phyloP scores from a whole-genome alignment of 92 coral and sea anemone species.

The Galaxea fascicularis region DNA sequence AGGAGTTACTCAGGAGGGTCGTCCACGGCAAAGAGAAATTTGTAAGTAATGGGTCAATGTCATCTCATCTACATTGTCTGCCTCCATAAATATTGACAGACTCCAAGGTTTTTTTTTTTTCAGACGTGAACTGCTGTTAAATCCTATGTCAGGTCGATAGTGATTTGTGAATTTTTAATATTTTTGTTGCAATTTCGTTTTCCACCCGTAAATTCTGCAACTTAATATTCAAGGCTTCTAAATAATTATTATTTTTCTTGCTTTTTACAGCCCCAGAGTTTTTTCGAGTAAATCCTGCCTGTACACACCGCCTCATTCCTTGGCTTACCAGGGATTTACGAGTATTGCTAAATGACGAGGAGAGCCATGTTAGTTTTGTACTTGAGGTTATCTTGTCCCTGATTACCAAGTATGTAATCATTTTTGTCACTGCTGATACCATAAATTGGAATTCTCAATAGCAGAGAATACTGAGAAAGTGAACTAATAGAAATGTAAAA shows the following conservation, averaged over 20 bases:
- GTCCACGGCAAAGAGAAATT: conserved; percentile 71
- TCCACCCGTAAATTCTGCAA: background rate
- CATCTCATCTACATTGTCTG: too few relatives aligned
- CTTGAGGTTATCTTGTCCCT: conserved; percentile 76
- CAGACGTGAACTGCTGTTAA: too few relatives aligned
- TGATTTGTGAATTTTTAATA: too few relatives aligned
- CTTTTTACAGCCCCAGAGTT: conserved; percentile 83
- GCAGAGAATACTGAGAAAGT: too few relatives aligned
- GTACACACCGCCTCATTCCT: conserved; percentile 94
- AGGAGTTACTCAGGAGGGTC: conserved; percentile 74
- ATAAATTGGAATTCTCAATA: too few relatives aligned
- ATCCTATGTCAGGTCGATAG: too few relatives aligned
- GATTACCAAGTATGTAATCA: conserved; percentile 76
- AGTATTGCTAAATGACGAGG: conserved; percentile 74
- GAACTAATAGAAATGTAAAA: too few relatives aligned
- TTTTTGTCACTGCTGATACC: background rate
- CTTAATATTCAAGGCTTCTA: background rate
- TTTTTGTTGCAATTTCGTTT: background rate
- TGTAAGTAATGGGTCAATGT: conserved; percentile 67
- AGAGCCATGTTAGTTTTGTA: conserved; percentile 82
- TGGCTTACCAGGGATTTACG: conserved; percentile 93
- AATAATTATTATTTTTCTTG: too few relatives aligned
- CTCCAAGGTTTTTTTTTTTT: too few relatives aligned
- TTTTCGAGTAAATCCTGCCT: conserved; percentile 89
- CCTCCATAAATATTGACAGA: too few relatives aligned